Conservation (phyloP, 1,140 invertebrate species). For the Zaprionus inermis region DNA sequence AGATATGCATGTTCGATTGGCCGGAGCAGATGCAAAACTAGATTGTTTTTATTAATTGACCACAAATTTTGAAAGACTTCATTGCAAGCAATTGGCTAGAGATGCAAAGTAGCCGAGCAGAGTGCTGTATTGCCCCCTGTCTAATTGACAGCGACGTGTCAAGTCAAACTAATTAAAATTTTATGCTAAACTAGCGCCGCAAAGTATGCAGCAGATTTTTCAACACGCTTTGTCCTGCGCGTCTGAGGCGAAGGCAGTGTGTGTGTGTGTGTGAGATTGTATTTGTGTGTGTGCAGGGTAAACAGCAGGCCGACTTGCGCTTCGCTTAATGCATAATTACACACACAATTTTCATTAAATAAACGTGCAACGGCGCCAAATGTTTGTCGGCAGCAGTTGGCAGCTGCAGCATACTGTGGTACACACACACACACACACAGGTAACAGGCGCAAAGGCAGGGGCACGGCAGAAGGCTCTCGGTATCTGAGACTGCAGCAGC, state of each 20-base stretch:
- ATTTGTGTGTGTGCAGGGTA: slow-evolving; percentile 10
- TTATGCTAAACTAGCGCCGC: slow-evolving; percentile 60
- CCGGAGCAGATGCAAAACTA: neutral
- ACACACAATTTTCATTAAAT: slow-evolving; percentile 82
- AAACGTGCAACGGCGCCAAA: slow-evolving; percentile 63
- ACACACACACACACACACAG: too few relatives aligned
- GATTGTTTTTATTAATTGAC: slow-evolving; percentile 48
- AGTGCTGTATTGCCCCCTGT: neutral
- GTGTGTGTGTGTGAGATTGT: slow-evolving; percentile 6
- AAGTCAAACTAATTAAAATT: slow-evolving; percentile 75
- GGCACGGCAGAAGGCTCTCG: neutral
- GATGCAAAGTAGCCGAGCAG: neutral
- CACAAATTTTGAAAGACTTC: slow-evolving; percentile 38
- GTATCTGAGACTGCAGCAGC: slow-evolving; percentile 15
- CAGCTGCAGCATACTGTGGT: slow-evolving; percentile 13
- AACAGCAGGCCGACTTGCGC: slow-evolving; percentile 36
- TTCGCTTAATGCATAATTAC: slow-evolving; percentile 79
- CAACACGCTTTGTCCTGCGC: slow-evolving; percentile 27
- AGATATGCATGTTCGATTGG: neutral
- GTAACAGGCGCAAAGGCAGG: neutral
- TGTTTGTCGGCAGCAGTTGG: slow-evolving; percentile 65
- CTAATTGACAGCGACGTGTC: slow-evolving; percentile 48
- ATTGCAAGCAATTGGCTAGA: slow-evolving; percentile 7
- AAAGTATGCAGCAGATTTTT: slow-evolving; percentile 62
- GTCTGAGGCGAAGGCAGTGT: neutral